Conservation (phyloP, 2,113 vertebrate species). For the Carollia perspicillata region DNA sequence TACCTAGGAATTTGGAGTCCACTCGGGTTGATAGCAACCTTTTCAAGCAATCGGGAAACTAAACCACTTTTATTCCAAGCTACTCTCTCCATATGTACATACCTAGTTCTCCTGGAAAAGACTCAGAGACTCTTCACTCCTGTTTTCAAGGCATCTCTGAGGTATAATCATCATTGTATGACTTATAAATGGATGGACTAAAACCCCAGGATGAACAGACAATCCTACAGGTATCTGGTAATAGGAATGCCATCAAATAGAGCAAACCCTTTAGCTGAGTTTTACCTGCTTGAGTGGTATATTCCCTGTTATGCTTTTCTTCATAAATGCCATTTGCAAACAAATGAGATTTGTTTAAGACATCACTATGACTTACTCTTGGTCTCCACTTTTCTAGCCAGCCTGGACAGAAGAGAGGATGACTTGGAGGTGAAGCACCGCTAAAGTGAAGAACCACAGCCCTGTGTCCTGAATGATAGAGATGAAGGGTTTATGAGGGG, state of each 20-base stretch:
- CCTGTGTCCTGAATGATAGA: background rate
- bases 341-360: constrained; percentile 23
- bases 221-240: background rate
- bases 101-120: background rate
- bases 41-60: background rate
- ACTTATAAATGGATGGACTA: background rate
- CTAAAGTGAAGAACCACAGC: background rate
- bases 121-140: background rate
- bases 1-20: background rate
- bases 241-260: background rate
- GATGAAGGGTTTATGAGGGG: background rate
- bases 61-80: background rate
- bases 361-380: background rate
- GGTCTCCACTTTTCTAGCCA: background rate
- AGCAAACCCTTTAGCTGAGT: background rate
- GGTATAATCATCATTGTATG: background rate
- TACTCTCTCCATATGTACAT: background rate
- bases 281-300: background rate
- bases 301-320: background rate
- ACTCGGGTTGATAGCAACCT: background rate
- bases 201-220: background rate
- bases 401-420: background rate
- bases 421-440: background rate
- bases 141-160: background rate
- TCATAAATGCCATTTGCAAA: background rate